Base-by-base conservation (phyloP, 53 echinoderm and acorn worm genomes). In the Pentamera pediparva region DNA sequence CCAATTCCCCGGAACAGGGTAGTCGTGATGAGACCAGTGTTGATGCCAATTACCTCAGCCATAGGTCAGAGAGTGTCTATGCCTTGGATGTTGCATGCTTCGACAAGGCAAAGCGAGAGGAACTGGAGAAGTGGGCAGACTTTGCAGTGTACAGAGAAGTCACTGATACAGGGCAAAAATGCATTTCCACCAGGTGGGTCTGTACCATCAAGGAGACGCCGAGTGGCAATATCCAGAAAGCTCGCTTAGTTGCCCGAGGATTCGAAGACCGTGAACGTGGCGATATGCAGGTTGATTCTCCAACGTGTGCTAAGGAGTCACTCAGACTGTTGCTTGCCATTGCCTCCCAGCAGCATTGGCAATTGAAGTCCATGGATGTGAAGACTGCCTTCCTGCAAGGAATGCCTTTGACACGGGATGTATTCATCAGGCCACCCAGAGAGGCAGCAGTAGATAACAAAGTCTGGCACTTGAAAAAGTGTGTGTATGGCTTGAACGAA, bases 171-270 rank as follows among this genome's bases (percentile, higher is more conserved):
- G 50, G 50, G 7, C 50, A 50, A 50, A 50, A 50, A 22, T 50
- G 50, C 22, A 50, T 50, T 62, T 36, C 62, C 62, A 62, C 62
- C n/a, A 62, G 62, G 22, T 62, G 62, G 37, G 37, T 62, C 2
- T 62, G 62, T 22, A 62, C 62, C 17, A 36, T 62, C 3, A 62
- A 62, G 8, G 36, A 36, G 7, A 35, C n/a, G n/a, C n/a, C n/a
- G n/a, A n/a, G n/a, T 22, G 39, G 64, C 11, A 37, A 22, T 27
- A 39, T 37, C 39, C 64, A 20, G 25, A 64, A 37, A 39, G 64
- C 64, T 17, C n/a, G 64, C 12, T 41, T 65, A 19, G 65, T 65
- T 4, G 65, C 65, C 8, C 4, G 65, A 22, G 65, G 43, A 21
- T 65, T 39, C 40, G 65, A 65, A 19, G 65, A 39, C 22, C 7